These are phyloP conservation scores for Desoria tigrina DNA, from an alignment of 2,888 invertebrate species.

Conservation along the genomic window DNA sequence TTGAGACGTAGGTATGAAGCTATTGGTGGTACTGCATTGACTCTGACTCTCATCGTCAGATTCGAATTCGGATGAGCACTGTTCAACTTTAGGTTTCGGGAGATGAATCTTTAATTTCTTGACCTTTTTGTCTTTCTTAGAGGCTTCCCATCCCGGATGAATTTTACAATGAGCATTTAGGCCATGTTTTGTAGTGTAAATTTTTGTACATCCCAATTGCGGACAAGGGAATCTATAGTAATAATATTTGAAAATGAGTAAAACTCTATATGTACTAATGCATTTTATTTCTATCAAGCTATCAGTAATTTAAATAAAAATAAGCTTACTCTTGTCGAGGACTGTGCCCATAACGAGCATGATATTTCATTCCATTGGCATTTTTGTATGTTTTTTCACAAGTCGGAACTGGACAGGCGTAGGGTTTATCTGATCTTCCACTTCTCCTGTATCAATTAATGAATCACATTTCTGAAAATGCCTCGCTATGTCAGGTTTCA, in stretches of 20 bases:
- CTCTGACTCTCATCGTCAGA: no score
- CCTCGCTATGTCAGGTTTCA: no score
- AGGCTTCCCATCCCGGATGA: conserved; percentile 46
- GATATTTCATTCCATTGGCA: conserved; percentile 84
- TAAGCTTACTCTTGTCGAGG: conserved; percentile 75
- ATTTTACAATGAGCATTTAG: conserved; percentile 70
- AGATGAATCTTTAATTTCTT: no score
- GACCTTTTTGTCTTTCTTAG: neutral
- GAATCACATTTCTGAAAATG: no score
- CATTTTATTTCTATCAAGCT: no score
- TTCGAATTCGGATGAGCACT: no score
- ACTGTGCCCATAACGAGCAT: conserved; percentile 82
- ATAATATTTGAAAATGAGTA: neutral
- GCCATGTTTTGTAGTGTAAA: conserved; percentile 78
- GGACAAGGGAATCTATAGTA: conserved; percentile 65
- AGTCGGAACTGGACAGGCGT: conserved; percentile 74
- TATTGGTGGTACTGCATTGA: no score
- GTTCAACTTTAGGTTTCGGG: no score
- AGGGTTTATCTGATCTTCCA: conserved; percentile 25
- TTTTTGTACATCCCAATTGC: conserved; percentile 72
- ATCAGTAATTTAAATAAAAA: no score
- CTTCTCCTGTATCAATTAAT: neutral
- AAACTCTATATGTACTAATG: no score
- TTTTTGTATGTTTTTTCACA: conserved; percentile 87
- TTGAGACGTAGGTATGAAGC: no score